These are phyloP conservation scores for Agonopterix heracliana DNA, from an alignment of 2,888 invertebrate genomes.

Conservation along the genomic window DNA sequence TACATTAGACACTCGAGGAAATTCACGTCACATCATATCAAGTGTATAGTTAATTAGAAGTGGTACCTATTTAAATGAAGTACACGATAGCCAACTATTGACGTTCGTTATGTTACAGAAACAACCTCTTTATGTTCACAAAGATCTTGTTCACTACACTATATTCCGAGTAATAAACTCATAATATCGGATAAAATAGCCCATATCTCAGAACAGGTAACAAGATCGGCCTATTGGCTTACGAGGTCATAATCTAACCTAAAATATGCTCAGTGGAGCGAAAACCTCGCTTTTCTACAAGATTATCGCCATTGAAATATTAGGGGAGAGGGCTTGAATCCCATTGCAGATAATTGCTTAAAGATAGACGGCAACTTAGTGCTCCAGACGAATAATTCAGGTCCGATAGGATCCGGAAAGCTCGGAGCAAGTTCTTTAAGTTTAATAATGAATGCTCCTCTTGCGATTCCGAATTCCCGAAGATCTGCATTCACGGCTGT, in stretches of 20 bases:
- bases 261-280: conserved; percentile 6
- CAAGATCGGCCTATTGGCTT: conserved; percentile 6
- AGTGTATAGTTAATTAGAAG: too few species aligned
- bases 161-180: conserved; percentile 3
- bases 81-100: not conserved
- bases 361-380: conserved; percentile 28
- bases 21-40: conserved; percentile 5
- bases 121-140: too few species aligned
- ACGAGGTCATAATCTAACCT: conserved; percentile 6
- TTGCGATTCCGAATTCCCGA: conserved; percentile 5
- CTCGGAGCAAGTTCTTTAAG: conserved; percentile 17
- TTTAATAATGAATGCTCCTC: conserved; percentile 20
- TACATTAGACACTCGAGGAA: conserved; percentile 8
- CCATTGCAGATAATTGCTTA: conserved; percentile 27
- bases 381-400: conserved; percentile 26
- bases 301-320: conserved; percentile 19
- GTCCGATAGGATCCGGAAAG: conserved; percentile 18
- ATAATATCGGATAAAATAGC: conserved; percentile 6
- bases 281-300: conserved; percentile 3
- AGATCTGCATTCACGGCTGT: not conserved
- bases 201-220: conserved; percentile 6
- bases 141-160: too few species aligned
- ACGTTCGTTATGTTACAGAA: not conserved
- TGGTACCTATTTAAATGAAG: not conserved
- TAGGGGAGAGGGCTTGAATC: conserved; percentile 23